Evolutionary conservation across 1,140 invertebrate species (phyloP), one percentile per base, ranked within the genome.

Genomic region (Ceratosolen fusciceps): DNA sequence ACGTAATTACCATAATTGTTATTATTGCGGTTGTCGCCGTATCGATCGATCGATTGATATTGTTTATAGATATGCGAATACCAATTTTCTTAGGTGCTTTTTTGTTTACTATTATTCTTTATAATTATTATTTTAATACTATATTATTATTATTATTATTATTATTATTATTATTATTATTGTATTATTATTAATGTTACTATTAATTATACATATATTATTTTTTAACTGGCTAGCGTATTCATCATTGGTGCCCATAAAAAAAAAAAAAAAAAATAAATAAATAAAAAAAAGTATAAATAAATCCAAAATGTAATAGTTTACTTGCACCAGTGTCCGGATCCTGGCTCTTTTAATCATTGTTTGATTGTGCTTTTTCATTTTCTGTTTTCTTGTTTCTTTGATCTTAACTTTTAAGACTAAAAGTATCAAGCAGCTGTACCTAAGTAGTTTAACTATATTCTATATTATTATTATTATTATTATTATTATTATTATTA

Each of bases 361-460:
- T 47, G 47, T 79, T 82, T 79, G 62, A 81, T 81, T 80, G 70
- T 82, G 74, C 79, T 83, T 81, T 79, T 83, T 81, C 79, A 62
- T 80, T 77, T 83, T 81, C 75, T 84, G 82, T 83, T 84, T 80
- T 82, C 82, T 83, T 83, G 67, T 85, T 82, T 83, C 83, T 81
- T 83, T 83, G 83, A 82, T 84, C 71, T 83, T 83, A 80, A 83
- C 73, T 77, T 80, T 83, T 83, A 77, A 78, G 72, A 82, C 82
- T 82, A 84, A 87, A 78, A 86, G 84, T 86, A 88, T 86, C 86
- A 87, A 86, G 87, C 86, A 88, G 85, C 85, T 86, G 88, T 89
- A 89, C 88, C 88, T 89, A 88, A 88, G 85, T 88, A 89, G 88
- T 82, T 82, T 88, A 87, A 85, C 75, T 75, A 85, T 86, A 85